Evolutionary conservation across 2,797 vertebrate species (phyloP).

Genomic region (Lagorchestes hirsutus): DNA sequence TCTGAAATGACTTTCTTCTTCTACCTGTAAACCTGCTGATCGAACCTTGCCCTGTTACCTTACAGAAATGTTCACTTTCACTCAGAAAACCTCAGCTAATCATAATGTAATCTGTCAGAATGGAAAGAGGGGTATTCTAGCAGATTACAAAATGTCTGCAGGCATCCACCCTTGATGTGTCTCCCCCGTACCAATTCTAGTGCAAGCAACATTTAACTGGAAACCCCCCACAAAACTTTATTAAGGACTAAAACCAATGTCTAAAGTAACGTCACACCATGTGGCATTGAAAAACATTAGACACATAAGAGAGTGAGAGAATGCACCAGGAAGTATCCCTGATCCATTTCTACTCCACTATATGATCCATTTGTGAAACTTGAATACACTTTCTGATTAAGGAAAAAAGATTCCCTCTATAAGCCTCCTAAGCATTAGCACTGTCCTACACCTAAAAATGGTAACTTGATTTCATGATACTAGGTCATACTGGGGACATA

Average conservation of each 20-base stretch:
- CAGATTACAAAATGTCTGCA: rapidly evolving
- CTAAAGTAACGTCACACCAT: neutral
- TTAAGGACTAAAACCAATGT: neutral
- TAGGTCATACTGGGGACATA: neutral
- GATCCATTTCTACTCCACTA: neutral
- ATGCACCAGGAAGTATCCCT: neutral
- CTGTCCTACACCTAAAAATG: neutral
- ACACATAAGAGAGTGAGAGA: neutral
- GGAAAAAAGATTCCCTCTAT: neutral
- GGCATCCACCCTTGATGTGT: neutral
- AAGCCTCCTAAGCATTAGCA: neutral
- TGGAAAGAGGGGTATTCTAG: rapidly evolving
- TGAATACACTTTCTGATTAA: neutral
- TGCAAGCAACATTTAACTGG: neutral
- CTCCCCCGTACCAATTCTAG: neutral
- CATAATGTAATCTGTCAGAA: neutral
- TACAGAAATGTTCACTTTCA: neutral
- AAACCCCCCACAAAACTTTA: neutral
- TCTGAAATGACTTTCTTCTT: neutral
- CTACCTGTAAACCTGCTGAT: conserved; percentile 9
- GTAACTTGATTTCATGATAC: neutral
- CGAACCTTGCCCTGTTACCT: neutral
- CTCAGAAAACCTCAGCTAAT: neutral
- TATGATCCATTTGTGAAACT: neutral
- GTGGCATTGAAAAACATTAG: neutral